Percentiles rank a stretch among this genome's conserved stretches.
These are phyloP conservation scores for Drosophila quadrilineata DNA, from an alignment of 1,140 invertebrate species.

Conservation along the genomic window DNA sequence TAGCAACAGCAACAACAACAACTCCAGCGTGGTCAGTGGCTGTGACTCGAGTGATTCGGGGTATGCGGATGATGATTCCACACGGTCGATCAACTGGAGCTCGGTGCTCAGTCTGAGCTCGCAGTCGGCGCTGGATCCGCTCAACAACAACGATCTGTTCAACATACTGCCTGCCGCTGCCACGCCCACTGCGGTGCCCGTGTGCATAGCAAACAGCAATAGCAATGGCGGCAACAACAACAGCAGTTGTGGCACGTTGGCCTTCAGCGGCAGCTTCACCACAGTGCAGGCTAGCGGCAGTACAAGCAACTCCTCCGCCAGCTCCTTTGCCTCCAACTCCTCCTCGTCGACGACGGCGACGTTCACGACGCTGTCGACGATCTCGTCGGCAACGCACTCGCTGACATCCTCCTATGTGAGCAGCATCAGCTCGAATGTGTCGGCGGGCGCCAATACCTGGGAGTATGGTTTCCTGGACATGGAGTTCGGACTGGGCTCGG, in stretches of 20 bases:
- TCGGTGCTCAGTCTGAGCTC: slow-evolving; percentile 92
- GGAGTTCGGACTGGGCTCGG: slow-evolving; percentile 83
- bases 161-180: slow-evolving; percentile 79
- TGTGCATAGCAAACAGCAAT: slow-evolving; percentile 45
- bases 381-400: slow-evolving; percentile 73
- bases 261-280: slow-evolving; percentile 74
- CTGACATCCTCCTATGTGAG: slow-evolving; percentile 75
- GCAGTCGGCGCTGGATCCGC: slow-evolving; percentile 90
- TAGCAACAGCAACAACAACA: neutral
- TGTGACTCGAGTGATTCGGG: slow-evolving; percentile 86
- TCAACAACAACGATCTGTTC: slow-evolving; percentile 89
- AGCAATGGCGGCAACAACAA: slow-evolving; percentile 21
- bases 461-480: slow-evolving; percentile 82
- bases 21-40: slow-evolving; percentile 51
- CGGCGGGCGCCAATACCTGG: slow-evolving; percentile 71
- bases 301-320: slow-evolving; percentile 5
- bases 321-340: slow-evolving; percentile 18
- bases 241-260: slow-evolving; percentile 38
- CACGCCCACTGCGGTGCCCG: slow-evolving; percentile 70
- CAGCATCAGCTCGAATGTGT: slow-evolving; percentile 64
- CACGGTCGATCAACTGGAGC: slow-evolving; percentile 93
- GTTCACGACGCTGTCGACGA: slow-evolving; percentile 74
- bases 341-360: slow-evolving; percentile 66
- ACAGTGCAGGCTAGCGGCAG: slow-evolving; percentile 40
- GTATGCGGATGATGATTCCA: slow-evolving; percentile 89